Evolutionary conservation across 2,113 vertebrate species (phyloP), one percentile per base, ranked within the genome.

Genomic region (Hydrolagus affinis): DNA sequence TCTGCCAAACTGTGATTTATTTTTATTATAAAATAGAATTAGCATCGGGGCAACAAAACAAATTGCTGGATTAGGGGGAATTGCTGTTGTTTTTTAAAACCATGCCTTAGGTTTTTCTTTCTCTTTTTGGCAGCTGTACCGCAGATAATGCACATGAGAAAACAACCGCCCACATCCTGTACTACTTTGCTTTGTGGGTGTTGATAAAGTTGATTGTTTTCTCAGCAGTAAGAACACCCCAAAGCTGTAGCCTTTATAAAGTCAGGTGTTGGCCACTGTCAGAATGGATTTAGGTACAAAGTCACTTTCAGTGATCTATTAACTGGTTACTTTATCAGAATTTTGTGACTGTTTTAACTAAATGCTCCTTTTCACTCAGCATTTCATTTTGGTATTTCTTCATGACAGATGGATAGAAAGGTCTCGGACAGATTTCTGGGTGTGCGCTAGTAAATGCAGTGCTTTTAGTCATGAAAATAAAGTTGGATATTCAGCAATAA

Each of bases 81-180:
- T 23, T 11, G 25, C 8, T 74, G 8, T 60, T 66, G 21, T 21
- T 11, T 17, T 68, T 64, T 4, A 15, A 66, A 83, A 17, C 17
- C 21, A 66, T 3, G 9, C 8, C 64, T 28, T 28, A 32, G 4
- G 78, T 30, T 66, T 83, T 83, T 83, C 1, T 60, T 64, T 64
- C 62, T 59, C 17, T 21, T 17, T 19, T 23, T 62, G 66, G 32
- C 62, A 12, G 17, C 78, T 30, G 10, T 80, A 83, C 15, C 19
- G 60, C 19, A 68, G 17, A 83, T 6, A 19, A 15, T 21, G 25
- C 78, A 66, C 25, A 68, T 10, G 62, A 83, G 78, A 66, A 66
- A 83, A 66, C 60, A 80, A 28, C 78, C 78, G 66, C 78, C 78
- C 78, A 83, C 62, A 83, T 83, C 78, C 78, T 83, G 78, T 83